phyloP scores from a whole-genome alignment of 2,888 invertebrate genomes.

The Tetranychus piercei region DNA sequence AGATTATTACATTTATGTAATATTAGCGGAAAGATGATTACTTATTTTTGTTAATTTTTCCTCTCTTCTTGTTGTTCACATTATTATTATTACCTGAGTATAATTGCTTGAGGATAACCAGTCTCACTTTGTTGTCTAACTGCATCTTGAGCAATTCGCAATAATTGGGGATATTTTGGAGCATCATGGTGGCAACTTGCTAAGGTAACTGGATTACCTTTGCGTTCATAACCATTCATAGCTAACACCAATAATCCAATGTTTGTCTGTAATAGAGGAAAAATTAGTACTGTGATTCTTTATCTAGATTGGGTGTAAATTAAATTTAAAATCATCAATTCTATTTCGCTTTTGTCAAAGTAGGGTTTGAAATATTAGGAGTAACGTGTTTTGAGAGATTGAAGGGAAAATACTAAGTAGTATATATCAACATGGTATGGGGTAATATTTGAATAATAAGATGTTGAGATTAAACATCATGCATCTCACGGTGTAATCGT shows the following conservation, averaged over 20 bases:
- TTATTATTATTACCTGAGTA: constrained; percentile 47
- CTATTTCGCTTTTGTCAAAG: too few relatives aligned
- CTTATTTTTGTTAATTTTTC: not conserved
- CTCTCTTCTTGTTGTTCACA: not conserved
- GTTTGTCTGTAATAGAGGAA: constrained; percentile 51
- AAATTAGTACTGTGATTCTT: not conserved
- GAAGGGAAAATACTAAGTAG: too few relatives aligned
- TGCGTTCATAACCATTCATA: constrained; percentile 70
- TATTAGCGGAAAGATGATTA: not conserved
- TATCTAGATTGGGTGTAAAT: too few relatives aligned
- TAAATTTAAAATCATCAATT: too few relatives aligned
- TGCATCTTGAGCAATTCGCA: constrained; percentile 72
- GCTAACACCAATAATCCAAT: constrained; percentile 77
- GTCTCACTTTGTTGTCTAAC: constrained; percentile 83
- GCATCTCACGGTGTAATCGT: not conserved
- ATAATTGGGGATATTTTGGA: constrained; percentile 52
- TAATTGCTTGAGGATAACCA: constrained; percentile 84
- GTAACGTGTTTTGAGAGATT: too few relatives aligned
- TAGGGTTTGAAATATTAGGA: too few relatives aligned
- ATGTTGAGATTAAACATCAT: not conserved
- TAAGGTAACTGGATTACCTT: constrained; percentile 67
- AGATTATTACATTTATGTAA: too few relatives aligned
- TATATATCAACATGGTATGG: too few relatives aligned
- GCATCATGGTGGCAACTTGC: constrained; percentile 51
- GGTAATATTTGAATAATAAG: too few relatives aligned